Percentiles rank a stretch among this genome's conserved stretches.
Evolutionary conservation across 2,113 vertebrate species (phyloP).

Genomic region (Melanerpes aurifrons): DNA sequence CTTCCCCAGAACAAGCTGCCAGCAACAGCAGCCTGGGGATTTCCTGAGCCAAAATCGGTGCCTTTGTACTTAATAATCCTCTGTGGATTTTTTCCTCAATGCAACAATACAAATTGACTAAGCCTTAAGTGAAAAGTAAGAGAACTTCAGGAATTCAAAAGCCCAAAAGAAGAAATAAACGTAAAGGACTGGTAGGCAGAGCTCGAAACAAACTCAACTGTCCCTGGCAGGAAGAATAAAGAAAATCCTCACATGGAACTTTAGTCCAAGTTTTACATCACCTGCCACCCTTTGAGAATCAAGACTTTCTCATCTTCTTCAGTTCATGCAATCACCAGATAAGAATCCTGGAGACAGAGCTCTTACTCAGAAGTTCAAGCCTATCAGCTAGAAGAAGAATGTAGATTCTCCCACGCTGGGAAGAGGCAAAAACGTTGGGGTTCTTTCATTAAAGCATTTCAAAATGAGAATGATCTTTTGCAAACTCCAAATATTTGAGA

Average conservation of each 20-base stretch:
- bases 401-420: not conserved
- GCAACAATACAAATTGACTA: not conserved
- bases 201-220: not conserved
- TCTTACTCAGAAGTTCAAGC: not conserved
- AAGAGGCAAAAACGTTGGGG: not conserved
- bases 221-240: not conserved
- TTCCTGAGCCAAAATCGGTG: slow-evolving; percentile 10
- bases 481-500: not conserved
- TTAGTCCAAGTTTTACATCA: not conserved
- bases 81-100: not conserved
- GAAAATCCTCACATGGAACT: not conserved
- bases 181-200: not conserved
- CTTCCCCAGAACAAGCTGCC: not conserved
- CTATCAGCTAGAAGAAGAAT: not conserved
- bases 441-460: not conserved
- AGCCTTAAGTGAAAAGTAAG: not conserved
- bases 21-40: not conserved
- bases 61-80: not conserved
- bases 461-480: not conserved
- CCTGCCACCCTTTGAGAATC: not conserved
- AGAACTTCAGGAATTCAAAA: not conserved
- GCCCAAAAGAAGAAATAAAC: not conserved
- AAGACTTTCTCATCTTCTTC: not conserved
- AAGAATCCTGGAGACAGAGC: not conserved
- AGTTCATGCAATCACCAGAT: not conserved